Base-by-base conservation (phyloP, 2,888 invertebrate genomes). In the Thyatira batis region DNA sequence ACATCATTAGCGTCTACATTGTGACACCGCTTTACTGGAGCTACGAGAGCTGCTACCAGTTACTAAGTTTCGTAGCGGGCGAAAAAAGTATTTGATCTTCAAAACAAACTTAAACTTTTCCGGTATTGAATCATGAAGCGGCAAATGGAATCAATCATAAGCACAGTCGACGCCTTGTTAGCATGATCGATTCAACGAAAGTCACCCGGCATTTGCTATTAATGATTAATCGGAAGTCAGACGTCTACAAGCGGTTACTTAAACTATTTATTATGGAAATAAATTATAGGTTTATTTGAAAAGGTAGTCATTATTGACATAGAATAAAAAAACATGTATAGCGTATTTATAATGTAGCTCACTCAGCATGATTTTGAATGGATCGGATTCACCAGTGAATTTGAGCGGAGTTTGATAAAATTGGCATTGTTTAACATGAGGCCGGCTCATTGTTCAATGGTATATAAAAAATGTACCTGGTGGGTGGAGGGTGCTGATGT, bases 1-100 rank as follows among this genome's bases (percentile, higher is more conserved):
- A 90, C 88, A 89, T 90, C 89, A 88, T 89, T 89, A 89, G 86
- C 75, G 82, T 76, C 69, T 75, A 77, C 80, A 78, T 76, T 80
- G 80, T 76, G 71, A 76, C 70, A 59, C 64, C 73, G 80, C 79
- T 75, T 73, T 65, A 73, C 75, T 63, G 67, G 56, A 65, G 80
- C 82, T 82, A 82, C 83, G 82, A 80, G 79, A 71, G 69, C 67
- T 64, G 78, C 78, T 80, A 79, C 80, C 71, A 63, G 65, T 71
- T 72, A 72, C 71, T 65, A 61, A 64, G 56, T 65, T 78, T 58
- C 57, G 55, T 64, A 73, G 67, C 48, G 58, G 48, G 48, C 57
- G 55, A 54, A 55, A 5, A 50, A 49, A 48, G 57, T 53, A 57
- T 63, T 60, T 27, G 51, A 59, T 51, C 54, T 8, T 39, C 27